A percentile compares a stretch with the other conserved stretches of the same genome.
Conservation (phyloP, 2,113 vertebrate genomes). For the Lathamus discolor region DNA sequence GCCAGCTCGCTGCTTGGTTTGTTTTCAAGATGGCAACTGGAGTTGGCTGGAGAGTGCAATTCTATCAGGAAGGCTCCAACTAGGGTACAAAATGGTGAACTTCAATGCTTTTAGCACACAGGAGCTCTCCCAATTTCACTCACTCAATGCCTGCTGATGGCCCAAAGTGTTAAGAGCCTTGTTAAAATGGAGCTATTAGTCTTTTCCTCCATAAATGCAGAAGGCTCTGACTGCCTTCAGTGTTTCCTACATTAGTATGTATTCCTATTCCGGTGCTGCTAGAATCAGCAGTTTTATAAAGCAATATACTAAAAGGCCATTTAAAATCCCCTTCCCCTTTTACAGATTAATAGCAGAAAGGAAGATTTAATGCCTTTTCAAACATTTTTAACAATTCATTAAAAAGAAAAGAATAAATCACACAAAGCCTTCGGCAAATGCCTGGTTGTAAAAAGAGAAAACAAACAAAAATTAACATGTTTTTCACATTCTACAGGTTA, state of each 20-base stretch:
- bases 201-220: constrained; percentile 71
- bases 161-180: constrained; percentile 73
- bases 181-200: constrained; percentile 78
- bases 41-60: constrained; percentile 30
- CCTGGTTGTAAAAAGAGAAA: constrained; percentile 40
- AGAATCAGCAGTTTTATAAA: constrained; percentile 79
- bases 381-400: constrained; percentile 77
- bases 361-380: constrained; percentile 74
- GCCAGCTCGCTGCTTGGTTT: constrained; percentile 39
- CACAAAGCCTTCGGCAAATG: constrained; percentile 37
- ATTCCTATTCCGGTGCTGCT: constrained; percentile 69
- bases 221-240: constrained; percentile 60
- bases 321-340: constrained; percentile 67
- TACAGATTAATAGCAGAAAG: constrained; percentile 74
- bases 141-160: constrained; percentile 68
- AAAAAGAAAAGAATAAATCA: constrained; percentile 74
- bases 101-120: constrained; percentile 73
- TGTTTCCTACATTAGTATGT: constrained; percentile 75
- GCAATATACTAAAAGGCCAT: constrained; percentile 78
- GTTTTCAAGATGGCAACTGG: constrained; percentile 40
- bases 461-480: constrained; percentile 64
- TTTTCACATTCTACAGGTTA: constrained; percentile 57
- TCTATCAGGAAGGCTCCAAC: constrained; percentile 51
- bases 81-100: constrained; percentile 51
- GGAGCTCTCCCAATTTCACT: constrained; percentile 69